A percentile compares a stretch with the other conserved stretches of the same genome.
Conservation (phyloP, 2,113 vertebrate species). For the Electrona antarctica region DNA sequence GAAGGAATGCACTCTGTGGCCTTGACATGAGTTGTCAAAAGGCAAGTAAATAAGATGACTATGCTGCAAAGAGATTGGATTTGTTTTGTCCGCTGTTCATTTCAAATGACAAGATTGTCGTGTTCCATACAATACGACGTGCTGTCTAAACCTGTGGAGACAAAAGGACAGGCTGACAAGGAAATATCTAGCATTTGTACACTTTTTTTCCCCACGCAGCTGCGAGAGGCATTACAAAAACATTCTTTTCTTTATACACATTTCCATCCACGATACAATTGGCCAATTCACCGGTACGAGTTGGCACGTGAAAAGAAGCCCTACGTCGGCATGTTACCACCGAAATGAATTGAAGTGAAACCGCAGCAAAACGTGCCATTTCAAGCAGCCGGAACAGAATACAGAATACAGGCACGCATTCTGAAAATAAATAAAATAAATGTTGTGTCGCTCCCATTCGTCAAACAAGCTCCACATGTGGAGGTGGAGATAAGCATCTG, state of each 20-base stretch:
- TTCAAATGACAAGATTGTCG: background rate
- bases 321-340: background rate
- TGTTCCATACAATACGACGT: background rate
- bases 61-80: background rate
- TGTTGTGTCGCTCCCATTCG: constrained; percentile 45
- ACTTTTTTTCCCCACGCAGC: too few species aligned
- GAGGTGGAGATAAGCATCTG: constrained; percentile 42
- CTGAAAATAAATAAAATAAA: background rate
- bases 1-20: too few species aligned
- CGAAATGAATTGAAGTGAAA: constrained; percentile 15
- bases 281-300: background rate
- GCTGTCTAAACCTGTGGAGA: background rate
- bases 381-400: background rate
- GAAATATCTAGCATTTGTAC: too few species aligned
- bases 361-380: constrained; percentile 9
- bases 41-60: background rate
- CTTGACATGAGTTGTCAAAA: background rate
- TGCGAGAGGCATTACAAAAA: background rate
- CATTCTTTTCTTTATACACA: background rate
- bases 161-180: background rate
- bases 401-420: background rate
- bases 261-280: background rate
- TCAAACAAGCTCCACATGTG: constrained; percentile 48
- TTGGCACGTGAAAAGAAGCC: constrained; percentile 18
- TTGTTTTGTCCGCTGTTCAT: background rate